Base-by-base conservation (phyloP, 1,140 invertebrate genomes). In the Cyrtorhinus lividipennis region DNA sequence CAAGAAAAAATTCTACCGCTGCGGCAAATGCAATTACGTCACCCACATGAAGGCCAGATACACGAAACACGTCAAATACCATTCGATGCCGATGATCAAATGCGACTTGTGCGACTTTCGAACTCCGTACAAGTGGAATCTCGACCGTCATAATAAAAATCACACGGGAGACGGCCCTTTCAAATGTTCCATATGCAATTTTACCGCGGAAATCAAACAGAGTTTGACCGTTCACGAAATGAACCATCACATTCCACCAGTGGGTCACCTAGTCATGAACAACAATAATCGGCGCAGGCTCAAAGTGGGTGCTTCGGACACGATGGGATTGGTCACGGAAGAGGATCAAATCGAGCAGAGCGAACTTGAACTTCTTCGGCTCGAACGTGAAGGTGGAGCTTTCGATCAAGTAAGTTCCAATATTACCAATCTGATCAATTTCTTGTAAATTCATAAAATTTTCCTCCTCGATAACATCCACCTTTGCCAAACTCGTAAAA, bases 11-110 rank as follows among this genome's bases (percentile, higher is more conserved):
- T 89, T 90, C 71, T 94, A 90, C 75, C 81, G 88, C 13, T 95
- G 91, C 73, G 80, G 80, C 62, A 90, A 92, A 73, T 95, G 92
- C 73, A 85, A 83, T 66, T 95, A 94, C 71, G 85, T 88, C 62
- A 95, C 92, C 0, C 87, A 92, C 71, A 88, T 93, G 66, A 87
- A 88, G 70, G 84, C 87, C 1, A 82, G 92, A 56, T 95, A 87
- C 71, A 92, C 89, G 27, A 93, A 92, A 72, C 92, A 95, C 71
- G 86, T 92, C n/a, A 93, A 92, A 70, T 92, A 93, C 70, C 89
- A 94, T 73, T 89, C 87, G 44, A 88, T 92, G 85, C 89, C 89
- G 59, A 90, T 90, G 83, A 91, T 92, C 66, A 92, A 95, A 72
- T 97, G 93, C 75, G 84, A 85, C 53, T 84, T 87, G 70, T 97